Evolutionary conservation across 2,888 invertebrate genomes (phyloP).

Genomic region (Oscheius sp.): DNA sequence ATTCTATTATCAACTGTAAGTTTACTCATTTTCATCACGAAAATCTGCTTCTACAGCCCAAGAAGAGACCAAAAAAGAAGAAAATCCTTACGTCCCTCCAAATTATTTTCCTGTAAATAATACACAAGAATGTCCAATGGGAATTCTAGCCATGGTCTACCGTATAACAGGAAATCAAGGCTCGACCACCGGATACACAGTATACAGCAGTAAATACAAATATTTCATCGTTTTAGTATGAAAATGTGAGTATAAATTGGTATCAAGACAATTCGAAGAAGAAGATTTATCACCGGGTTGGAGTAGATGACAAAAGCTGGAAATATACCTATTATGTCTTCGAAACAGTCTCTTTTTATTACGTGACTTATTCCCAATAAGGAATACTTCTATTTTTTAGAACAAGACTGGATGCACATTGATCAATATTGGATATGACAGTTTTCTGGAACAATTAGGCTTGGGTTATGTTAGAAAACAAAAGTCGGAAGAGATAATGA

Average conservation of each 20-base stretch:
- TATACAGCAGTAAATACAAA: neutral
- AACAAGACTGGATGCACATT: conserved; percentile 10
- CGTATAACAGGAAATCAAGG: conserved; percentile 1
- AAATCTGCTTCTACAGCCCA: neutral
- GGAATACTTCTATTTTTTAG: conserved; percentile 3
- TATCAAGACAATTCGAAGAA: conserved; percentile 29
- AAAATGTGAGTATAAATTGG: conserved; percentile 17
- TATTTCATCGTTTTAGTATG: neutral
- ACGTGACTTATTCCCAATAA: conserved; percentile 22
- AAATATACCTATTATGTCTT: conserved; percentile 36
- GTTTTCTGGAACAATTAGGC: conserved; percentile 9
- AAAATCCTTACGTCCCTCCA: neutral
- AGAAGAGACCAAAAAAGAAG: neutral
- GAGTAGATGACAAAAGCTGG: conserved; percentile 15
- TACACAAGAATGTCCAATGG: conserved; percentile 19
- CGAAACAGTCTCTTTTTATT: conserved; percentile 33
- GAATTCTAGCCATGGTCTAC: conserved; percentile 12
- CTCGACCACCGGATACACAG: neutral
- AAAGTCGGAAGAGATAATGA: conserved; percentile 14
- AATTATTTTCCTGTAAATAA: conserved; percentile 29
- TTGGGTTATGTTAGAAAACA: conserved; percentile 17
- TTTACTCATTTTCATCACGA: neutral
- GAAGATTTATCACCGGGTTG: conserved; percentile 29
- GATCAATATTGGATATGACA: neutral
- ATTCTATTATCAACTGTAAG: conserved; percentile 38